Evolutionary conservation across 2,113 vertebrate species (phyloP).

Genomic region (Heptranchias perlo): DNA sequence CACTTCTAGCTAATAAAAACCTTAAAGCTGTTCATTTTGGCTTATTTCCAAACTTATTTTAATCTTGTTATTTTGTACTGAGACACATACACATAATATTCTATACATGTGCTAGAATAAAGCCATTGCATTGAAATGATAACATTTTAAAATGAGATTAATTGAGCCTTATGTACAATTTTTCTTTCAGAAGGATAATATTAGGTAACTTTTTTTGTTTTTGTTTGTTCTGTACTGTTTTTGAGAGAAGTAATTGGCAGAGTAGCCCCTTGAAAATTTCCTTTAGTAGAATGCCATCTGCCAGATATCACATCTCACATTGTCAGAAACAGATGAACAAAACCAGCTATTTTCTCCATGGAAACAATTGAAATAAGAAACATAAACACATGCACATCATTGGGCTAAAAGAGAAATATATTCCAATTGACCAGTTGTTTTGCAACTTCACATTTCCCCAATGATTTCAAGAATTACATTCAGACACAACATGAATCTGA

Average conservation of each 20-base stretch:
- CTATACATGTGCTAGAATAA: neutral
- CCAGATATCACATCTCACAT: neutral
- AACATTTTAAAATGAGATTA: neutral
- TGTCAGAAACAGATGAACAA: neutral
- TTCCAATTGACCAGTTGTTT: neutral
- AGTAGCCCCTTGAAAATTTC: neutral
- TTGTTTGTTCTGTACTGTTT: constrained; percentile 16
- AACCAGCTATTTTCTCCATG: neutral
- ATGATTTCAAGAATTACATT: neutral
- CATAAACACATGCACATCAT: neutral
- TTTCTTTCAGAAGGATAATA: neutral
- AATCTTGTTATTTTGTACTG: neutral
- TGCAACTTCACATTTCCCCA: neutral
- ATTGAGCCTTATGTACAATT: neutral
- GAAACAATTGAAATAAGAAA: constrained; percentile 6
- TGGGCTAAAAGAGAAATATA: neutral
- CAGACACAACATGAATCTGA: neutral
- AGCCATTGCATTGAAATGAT: neutral
- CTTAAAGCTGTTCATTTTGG: constrained; percentile 5
- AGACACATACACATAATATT: neutral
- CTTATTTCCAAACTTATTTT: neutral
- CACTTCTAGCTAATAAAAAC: constrained; percentile 26
- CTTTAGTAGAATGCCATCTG: neutral
- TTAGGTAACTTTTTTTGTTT: constrained; percentile 17
- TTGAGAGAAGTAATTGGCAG: constrained; percentile 20